phyloP scores from a whole-genome alignment of 2,888 invertebrate species.

The Diachrysia chrysitis region DNA sequence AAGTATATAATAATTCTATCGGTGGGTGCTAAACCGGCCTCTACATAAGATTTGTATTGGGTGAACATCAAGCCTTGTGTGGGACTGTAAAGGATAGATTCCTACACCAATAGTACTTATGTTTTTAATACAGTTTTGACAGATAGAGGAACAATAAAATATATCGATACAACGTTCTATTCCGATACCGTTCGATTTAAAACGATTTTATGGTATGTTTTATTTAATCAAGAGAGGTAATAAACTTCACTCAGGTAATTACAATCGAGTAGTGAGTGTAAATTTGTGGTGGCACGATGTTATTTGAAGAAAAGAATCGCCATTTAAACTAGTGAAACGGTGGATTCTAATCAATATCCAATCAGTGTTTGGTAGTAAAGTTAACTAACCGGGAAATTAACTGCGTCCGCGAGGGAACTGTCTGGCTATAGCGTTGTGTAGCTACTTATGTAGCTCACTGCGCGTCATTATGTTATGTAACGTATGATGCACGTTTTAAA shows the following conservation, averaged over 20 bases:
- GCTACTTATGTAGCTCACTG: slow-evolving; percentile 34
- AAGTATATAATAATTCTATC: too few relatives aligned
- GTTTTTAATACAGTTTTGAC: not conserved
- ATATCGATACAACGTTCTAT: slow-evolving; percentile 35
- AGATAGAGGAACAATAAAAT: slow-evolving; percentile 43
- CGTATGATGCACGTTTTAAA: not conserved
- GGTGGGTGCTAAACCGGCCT: too few relatives aligned
- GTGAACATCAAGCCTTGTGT: not conserved
- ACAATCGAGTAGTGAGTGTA: slow-evolving; percentile 85
- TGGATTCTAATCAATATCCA: slow-evolving; percentile 88
- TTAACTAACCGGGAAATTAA: slow-evolving; percentile 89
- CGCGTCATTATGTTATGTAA: slow-evolving; percentile 36
- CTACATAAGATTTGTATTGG: not conserved
- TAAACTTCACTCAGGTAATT: slow-evolving; percentile 83
- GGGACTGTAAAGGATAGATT: too few relatives aligned
- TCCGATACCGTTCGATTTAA: slow-evolving; percentile 60
- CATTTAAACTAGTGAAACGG: slow-evolving; percentile 82
- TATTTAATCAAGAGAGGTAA: slow-evolving; percentile 82
- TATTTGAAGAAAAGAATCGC: slow-evolving; percentile 82
- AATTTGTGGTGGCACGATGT: slow-evolving; percentile 83
- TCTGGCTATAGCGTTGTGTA: slow-evolving; percentile 51
- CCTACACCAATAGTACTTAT: too few relatives aligned
- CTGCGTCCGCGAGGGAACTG: slow-evolving; percentile 70
- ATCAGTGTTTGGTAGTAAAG: slow-evolving; percentile 84
- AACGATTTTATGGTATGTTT: slow-evolving; percentile 79